Evolutionary conservation across 2,113 vertebrate species (phyloP).

Genomic region (Prinia subflava): DNA sequence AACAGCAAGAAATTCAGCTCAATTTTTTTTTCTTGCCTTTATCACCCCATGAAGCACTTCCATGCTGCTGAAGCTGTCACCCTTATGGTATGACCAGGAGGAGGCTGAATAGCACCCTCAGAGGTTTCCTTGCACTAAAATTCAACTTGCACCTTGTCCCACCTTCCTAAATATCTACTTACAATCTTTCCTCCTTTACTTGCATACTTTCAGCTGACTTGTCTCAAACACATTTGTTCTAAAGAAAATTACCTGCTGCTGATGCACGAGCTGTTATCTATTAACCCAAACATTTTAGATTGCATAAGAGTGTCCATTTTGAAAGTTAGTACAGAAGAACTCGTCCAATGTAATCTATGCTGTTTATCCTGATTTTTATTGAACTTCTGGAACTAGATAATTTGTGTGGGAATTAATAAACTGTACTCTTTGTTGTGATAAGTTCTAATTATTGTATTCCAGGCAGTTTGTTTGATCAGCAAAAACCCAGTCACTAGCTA

Average conservation of each 20-base stretch:
- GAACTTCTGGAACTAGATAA: background rate
- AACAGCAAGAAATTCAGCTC: background rate
- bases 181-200: background rate
- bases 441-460: background rate
- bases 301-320: background rate
- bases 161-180: background rate
- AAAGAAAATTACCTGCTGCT: background rate
- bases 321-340: background rate
- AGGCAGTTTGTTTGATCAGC: constrained; percentile 3
- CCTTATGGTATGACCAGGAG: background rate
- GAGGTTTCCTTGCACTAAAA: background rate
- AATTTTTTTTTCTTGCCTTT: background rate
- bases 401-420: constrained; percentile 43
- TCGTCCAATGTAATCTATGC: background rate
- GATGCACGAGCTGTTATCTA: constrained; percentile 42
- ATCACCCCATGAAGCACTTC: background rate
- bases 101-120: background rate
- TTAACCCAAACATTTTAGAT: constrained; percentile 38
- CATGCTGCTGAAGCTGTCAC: background rate
- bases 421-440: background rate
- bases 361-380: constrained; percentile 26
- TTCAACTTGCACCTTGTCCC: background rate
- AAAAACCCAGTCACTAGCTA: background rate
- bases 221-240: background rate
- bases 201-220: background rate